phyloP scores from a whole-genome alignment of 2,888 invertebrate genomes.

The Diplazon laetatorius region DNA sequence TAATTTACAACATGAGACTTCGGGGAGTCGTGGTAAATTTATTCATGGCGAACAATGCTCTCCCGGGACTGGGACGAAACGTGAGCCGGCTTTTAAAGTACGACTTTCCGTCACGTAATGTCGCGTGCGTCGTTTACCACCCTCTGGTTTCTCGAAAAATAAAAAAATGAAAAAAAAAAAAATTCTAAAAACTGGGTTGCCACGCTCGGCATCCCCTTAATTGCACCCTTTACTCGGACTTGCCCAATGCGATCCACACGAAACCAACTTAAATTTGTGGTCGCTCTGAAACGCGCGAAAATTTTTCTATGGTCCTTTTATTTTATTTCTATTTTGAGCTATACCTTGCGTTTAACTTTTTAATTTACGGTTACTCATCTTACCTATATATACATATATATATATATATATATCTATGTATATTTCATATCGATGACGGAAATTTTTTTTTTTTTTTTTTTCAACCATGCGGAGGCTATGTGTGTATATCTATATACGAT shows the following conservation, averaged over 20 bases:
- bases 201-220: constrained; percentile 73
- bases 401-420: too few species aligned
- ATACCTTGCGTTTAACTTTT: constrained; percentile 44
- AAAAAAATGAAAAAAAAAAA: too few species aligned
- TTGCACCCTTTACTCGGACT: constrained; percentile 58
- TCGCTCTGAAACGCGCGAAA: constrained; percentile 48
- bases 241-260: not conserved
- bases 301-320: constrained; percentile 13
- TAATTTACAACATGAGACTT: constrained; percentile 40
- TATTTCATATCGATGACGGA: too few species aligned
- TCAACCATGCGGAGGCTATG: too few species aligned
- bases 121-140: constrained; percentile 73
- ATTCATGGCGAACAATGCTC: constrained; percentile 59
- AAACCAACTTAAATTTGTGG: constrained; percentile 50
- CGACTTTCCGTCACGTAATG: constrained; percentile 76
- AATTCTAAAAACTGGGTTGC: constrained; percentile 77
- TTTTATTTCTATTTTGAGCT: constrained; percentile 32
- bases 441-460: too few species aligned
- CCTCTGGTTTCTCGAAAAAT: constrained; percentile 56
- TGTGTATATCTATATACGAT: too few species aligned
- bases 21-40: constrained; percentile 49
- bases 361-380: constrained; percentile 31
- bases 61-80: constrained; percentile 61
- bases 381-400: too few species aligned
- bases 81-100: constrained; percentile 68